Evolutionary conservation across 2,797 vertebrate species (phyloP), one percentile per base, ranked within the genome.

Genomic region (Tarsius wallacei): DNA sequence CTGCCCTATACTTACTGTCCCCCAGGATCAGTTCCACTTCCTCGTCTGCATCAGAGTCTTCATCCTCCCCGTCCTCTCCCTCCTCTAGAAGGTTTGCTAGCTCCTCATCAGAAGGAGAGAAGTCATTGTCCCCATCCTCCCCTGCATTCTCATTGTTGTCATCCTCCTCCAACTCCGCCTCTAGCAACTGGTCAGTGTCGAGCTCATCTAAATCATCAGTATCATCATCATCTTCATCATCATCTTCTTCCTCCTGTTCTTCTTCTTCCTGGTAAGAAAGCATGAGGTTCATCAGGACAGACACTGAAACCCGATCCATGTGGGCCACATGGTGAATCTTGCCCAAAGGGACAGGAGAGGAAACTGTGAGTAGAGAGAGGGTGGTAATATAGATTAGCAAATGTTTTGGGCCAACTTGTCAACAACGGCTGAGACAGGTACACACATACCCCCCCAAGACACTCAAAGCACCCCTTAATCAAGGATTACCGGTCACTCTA

Each of bases 81-180:
- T 99, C 99, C 97, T 99, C 99, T 11, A 99, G 99, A 49, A 99
- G 99, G 68, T 99, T 99, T 2, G 99, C 99, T 66, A 99, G 99
- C 96, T 99, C 99, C 94, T 99, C 99, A 3, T 99, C 99, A 0
- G 99, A 99, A 11, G 99, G 99, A 55, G 99, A 99, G 96, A 99
- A 99, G 96, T 99, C 99, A 26, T 99, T 99, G 96, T 99, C 99
- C 4, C 98, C 99, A 66, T 99, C 99, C 63, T 99, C 99, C 0
- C 99, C 99, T 21, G 99, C 99, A 3, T 99, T 99, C 96, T 99
- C 99, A 0, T 99, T 99, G 42, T 99, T 99, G 80, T 99, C 99
- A 2, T 99, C 99, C 87, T 99, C 99, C 88, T 99, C 99, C 64
- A 99, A 96, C 96, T 99, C 99, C 0, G 99, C 99, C 81, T 99